phyloP scores from a whole-genome alignment of 2,113 vertebrate species.

The Nerophis lumbriciformis region DNA sequence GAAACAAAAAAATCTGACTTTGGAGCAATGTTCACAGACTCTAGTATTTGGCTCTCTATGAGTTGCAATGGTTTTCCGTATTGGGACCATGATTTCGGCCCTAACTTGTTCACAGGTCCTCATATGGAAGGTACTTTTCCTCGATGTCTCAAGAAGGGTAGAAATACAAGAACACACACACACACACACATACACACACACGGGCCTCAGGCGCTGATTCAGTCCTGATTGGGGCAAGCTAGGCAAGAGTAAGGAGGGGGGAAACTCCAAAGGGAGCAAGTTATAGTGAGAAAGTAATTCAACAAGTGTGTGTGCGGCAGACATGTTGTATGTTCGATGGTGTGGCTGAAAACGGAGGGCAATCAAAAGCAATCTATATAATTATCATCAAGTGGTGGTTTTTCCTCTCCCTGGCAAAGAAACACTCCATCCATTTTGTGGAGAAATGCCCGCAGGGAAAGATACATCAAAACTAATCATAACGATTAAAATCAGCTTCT shows the following conservation, averaged over 20 bases:
- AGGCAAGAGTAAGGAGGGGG: slow-evolving; percentile 68
- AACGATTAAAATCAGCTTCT: slow-evolving; percentile 99
- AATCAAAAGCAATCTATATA: slow-evolving; percentile 93
- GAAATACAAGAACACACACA: no score
- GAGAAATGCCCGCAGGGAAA: slow-evolving; percentile 89
- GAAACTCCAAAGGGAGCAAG: slow-evolving; percentile 46
- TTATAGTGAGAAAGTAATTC: slow-evolving; percentile 76
- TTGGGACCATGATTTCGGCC: no score
- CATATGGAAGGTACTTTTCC: no score
- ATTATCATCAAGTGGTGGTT: slow-evolving; percentile 98
- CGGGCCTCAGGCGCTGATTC: slow-evolving; percentile 86
- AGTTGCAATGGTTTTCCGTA: no score
- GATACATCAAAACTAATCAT: slow-evolving; percentile 99
- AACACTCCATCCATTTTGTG: slow-evolving; percentile 99
- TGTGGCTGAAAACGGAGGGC: slow-evolving; percentile 14
- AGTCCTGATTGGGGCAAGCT: slow-evolving; percentile 89
- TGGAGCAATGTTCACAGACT: no score
- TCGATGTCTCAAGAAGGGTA: no score
- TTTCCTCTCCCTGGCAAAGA: slow-evolving; percentile 91
- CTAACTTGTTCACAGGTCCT: no score
- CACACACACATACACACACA: slow-evolving; percentile 53
- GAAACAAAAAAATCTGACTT: no score
- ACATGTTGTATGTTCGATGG: slow-evolving; percentile 60
- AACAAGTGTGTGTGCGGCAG: slow-evolving; percentile 79
- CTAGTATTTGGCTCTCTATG: no score